Conservation (phyloP, 92 coral and sea anemone species). For the Epizoanthus ramosus region DNA sequence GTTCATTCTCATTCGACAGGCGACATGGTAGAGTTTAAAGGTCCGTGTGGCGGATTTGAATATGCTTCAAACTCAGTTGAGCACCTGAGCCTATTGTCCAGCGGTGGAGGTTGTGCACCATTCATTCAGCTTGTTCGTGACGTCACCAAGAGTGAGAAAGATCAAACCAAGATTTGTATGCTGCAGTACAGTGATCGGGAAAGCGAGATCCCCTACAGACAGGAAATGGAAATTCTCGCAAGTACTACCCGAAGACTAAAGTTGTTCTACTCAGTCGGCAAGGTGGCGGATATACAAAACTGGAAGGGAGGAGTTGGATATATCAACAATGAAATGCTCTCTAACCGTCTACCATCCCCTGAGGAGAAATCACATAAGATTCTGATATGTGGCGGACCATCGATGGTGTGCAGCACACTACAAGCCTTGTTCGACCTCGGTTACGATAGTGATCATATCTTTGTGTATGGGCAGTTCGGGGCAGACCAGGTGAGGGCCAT, state of each 20-base stretch:
- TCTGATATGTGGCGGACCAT: slow-evolving; percentile 60
- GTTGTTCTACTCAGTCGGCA: slow-evolving; percentile 48
- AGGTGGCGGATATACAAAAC: slow-evolving; percentile 37
- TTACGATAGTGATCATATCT: slow-evolving; percentile 52
- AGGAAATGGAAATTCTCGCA: slow-evolving; percentile 40
- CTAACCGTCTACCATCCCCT: slow-evolving; percentile 35
- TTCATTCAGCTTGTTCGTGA: slow-evolving; percentile 61
- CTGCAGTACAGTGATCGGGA: slow-evolving; percentile 47
- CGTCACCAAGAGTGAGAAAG: slow-evolving; percentile 32
- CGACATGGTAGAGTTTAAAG: slow-evolving; percentile 55
- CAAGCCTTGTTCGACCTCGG: slow-evolving; percentile 41
- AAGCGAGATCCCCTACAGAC: slow-evolving; percentile 54
- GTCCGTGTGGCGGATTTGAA: slow-evolving; percentile 73
- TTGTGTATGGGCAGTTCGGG: slow-evolving; percentile 63
- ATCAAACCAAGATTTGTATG: slow-evolving; percentile 42
- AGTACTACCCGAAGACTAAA: slow-evolving; percentile 10
- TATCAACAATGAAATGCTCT: slow-evolving; percentile 37
- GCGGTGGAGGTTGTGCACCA: slow-evolving; percentile 60
- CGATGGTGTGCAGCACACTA: slow-evolving; percentile 49
- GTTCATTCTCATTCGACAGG: slow-evolving; percentile 28
- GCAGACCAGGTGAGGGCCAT: slow-evolving; percentile 54
- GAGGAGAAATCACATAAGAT: slow-evolving; percentile 49
- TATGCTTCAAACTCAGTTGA: slow-evolving; percentile 55
- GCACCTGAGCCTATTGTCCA: slow-evolving; percentile 54
- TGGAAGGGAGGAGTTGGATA: slow-evolving; percentile 65